phyloP scores from a whole-genome alignment of 2,797 vertebrate genomes.

The Sebastes variabilis region DNA sequence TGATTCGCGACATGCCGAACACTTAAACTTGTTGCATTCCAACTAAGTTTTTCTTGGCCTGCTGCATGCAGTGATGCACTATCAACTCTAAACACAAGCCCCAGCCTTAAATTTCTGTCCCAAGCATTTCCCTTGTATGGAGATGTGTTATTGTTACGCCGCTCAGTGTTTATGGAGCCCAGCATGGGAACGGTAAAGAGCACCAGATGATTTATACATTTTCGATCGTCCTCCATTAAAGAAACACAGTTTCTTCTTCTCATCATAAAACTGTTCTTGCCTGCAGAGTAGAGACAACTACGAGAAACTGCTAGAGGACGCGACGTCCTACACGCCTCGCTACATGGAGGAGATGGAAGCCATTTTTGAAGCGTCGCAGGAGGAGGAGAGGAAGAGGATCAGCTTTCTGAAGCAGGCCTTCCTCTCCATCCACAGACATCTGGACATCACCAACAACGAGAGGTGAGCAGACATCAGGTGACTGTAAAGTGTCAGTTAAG shows the following conservation, averaged over 20 bases:
- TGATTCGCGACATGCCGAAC: slow-evolving; percentile 6
- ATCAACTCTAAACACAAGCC: slow-evolving; percentile 43
- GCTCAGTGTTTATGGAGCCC: slow-evolving; percentile 61
- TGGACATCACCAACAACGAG: slow-evolving; percentile 87
- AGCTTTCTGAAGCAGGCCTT: slow-evolving; percentile 87
- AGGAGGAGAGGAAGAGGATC: slow-evolving; percentile 87
- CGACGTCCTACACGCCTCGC: slow-evolving; percentile 85
- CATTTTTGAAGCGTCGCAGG: slow-evolving; percentile 88
- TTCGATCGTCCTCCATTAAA: slow-evolving; percentile 5
- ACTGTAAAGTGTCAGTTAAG: not conserved
- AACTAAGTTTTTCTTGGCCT: not conserved
- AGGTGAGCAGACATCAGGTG: slow-evolving; percentile 57
- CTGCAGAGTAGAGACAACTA: slow-evolving; percentile 80
- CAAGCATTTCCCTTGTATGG: slow-evolving; percentile 64
- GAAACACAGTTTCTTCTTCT: slow-evolving; percentile 24
- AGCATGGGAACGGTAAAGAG: slow-evolving; percentile 42
- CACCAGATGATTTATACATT: slow-evolving; percentile 46
- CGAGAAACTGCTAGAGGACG: slow-evolving; percentile 85
- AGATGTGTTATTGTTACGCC: slow-evolving; percentile 61
- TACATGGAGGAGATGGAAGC: slow-evolving; percentile 93
- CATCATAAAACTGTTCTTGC: slow-evolving; percentile 10
- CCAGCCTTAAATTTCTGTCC: slow-evolving; percentile 29
- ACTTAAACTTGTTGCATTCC: slow-evolving; percentile 26
- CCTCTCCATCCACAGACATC: slow-evolving; percentile 86
- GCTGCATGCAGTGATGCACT: slow-evolving; percentile 28